Conservation (phyloP, 2,113 vertebrate genomes). For the Coturnix japonica region DNA sequence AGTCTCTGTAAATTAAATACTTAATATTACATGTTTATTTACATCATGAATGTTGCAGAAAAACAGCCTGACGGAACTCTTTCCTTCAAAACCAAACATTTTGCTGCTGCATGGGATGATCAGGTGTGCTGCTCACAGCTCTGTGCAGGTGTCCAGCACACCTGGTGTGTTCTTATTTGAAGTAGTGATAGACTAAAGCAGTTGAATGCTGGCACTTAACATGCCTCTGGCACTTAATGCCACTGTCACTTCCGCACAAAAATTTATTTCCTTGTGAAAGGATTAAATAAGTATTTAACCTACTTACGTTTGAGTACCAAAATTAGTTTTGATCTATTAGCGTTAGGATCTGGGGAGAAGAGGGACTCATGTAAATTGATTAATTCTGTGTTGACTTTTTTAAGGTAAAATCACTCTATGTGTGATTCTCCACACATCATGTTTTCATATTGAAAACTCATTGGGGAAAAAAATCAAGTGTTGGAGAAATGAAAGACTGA, state of each 20-base stretch:
- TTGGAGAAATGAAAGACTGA: slow-evolving; percentile 11
- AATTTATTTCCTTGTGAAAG: not conserved
- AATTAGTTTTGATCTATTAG: slow-evolving; percentile 4
- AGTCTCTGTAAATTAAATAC: slow-evolving; percentile 67
- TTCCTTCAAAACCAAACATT: slow-evolving; percentile 19
- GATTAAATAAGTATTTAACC: not conserved
- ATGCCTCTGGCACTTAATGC: slow-evolving; percentile 27
- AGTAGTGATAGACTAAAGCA: slow-evolving; percentile 20
- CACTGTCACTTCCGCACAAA: slow-evolving; percentile 67
- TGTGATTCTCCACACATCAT: not conserved
- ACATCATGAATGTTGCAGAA: slow-evolving; percentile 56
- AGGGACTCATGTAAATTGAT: not conserved
- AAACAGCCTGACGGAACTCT: not conserved
- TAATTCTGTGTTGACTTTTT: slow-evolving; percentile 6
- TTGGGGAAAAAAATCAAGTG: not conserved
- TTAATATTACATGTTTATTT: slow-evolving; percentile 43
- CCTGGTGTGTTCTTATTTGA: slow-evolving; percentile 40
- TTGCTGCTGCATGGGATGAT: slow-evolving; percentile 37
- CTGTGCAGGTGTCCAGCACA: not conserved
- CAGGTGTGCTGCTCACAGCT: slow-evolving; percentile 12
- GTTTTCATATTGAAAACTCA: slow-evolving; percentile 63
- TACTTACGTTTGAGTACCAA: slow-evolving; percentile 11
- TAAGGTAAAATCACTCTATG: not conserved
- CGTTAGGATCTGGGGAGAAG: not conserved
- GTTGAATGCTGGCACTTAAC: slow-evolving; percentile 9